Conservation (phyloP, 2,113 vertebrate species). For the Embiotoca jacksoni region DNA sequence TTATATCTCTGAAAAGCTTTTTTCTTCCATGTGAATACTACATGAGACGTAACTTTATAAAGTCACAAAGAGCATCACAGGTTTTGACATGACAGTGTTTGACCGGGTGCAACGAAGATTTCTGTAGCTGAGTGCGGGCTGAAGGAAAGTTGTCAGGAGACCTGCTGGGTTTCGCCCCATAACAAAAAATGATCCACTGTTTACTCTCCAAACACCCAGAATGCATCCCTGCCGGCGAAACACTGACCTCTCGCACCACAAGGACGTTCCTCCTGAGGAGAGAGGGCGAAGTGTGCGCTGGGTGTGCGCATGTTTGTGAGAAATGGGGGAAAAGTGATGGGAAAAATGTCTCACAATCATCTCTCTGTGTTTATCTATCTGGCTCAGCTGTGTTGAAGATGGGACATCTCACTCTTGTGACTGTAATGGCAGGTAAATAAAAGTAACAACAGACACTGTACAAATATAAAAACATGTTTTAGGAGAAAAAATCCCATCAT, state of each 20-base stretch:
- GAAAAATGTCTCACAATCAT: slow-evolving; percentile 27
- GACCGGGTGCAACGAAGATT: background rate
- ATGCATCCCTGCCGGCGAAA: slow-evolving; percentile 74
- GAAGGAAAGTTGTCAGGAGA: slow-evolving; percentile 42
- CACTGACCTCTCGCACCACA: slow-evolving; percentile 66
- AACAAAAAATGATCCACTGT: slow-evolving; percentile 68
- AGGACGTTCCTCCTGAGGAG: slow-evolving; percentile 64
- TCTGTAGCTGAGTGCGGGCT: slow-evolving; percentile 19
- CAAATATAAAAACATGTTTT: background rate
- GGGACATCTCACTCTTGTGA: slow-evolving; percentile 68
- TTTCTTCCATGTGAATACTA: no score
- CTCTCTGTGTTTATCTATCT: slow-evolving; percentile 17
- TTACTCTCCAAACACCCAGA: slow-evolving; percentile 79
- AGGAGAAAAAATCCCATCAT: no score
- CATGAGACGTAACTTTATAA: no score
- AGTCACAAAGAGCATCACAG: no score
- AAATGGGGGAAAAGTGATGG: slow-evolving; percentile 26
- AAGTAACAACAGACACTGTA: background rate
- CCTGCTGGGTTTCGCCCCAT: slow-evolving; percentile 62
- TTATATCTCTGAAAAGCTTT: no score
- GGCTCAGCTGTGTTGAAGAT: slow-evolving; percentile 73
- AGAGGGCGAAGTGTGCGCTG: slow-evolving; percentile 40
- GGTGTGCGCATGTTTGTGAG: slow-evolving; percentile 31
- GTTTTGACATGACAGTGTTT: slow-evolving; percentile 21
- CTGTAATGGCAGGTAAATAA: slow-evolving; percentile 81